phyloP scores from a whole-genome alignment of 2,113 vertebrate genomes.

The Rafetus swinhoei region DNA sequence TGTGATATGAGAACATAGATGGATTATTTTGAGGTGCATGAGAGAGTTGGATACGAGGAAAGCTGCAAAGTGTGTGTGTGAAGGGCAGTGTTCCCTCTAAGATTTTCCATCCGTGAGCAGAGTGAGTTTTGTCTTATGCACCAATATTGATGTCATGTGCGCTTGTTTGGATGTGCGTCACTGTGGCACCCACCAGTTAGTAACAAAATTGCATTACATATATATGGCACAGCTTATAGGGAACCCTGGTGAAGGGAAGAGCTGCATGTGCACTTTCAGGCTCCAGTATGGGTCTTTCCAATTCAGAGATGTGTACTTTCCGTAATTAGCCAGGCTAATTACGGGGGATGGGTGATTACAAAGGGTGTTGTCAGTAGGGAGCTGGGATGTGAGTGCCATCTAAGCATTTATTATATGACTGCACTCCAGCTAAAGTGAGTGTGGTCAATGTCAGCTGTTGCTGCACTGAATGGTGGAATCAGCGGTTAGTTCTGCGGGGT shows the following conservation, averaged over 20 bases:
- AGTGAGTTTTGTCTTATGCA: too few relatives aligned
- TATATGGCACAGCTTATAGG: too few relatives aligned
- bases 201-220: too few relatives aligned
- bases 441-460: neutral
- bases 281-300: neutral
- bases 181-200: too few relatives aligned
- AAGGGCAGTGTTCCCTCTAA: too few relatives aligned
- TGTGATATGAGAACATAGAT: neutral
- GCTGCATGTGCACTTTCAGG: neutral
- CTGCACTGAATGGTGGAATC: neutral
- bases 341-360: neutral
- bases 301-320: neutral
- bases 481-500: neutral
- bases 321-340: neutral
- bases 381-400: neutral
- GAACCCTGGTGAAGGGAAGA: neutral
- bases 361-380: neutral
- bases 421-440: neutral
- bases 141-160: too few relatives aligned
- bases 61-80: neutral
- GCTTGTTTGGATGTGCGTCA: too few relatives aligned
- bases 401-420: neutral
- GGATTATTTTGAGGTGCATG: neutral
- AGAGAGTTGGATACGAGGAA: neutral
- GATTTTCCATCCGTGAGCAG: too few relatives aligned